Evolutionary conservation across 2,888 invertebrate genomes (phyloP), one percentile per base, ranked within the genome.

Genomic region (Tupiocoris notatus): DNA sequence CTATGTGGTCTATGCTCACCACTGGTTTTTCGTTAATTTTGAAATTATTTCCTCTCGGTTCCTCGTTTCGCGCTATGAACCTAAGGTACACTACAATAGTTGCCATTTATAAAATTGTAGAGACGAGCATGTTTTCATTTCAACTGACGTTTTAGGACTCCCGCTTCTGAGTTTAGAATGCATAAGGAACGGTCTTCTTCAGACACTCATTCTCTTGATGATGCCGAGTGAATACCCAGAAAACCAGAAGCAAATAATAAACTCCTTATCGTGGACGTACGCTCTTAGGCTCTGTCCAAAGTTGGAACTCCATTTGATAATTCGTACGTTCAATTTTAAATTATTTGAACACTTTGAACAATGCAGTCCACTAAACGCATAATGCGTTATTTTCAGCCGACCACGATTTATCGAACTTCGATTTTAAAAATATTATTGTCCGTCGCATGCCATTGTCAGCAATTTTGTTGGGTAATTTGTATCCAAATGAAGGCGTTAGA

Each of bases 391-490:
- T 39, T 39, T 3, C 39, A 39, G 39, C 39, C 12, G 12, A 39
- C 39, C 39, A 39, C 39, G 12, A 39, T 7, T 39, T 39, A 7
- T 39, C 39, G 6, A 12, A 39, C 12, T 39, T 39, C 39, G 57
- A 67, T 16, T 57, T 67, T 21, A 67, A 17, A 9, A 57, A 67
- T 21, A 12, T 67, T 18, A 20, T 67, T 16, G 67, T 56, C 6
- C 18, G 67, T 22, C 18, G 57, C 67, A 67, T 67, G 67, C 67
- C 67, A 9, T 22, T 67, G 21, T 20, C 54, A 12, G 54, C 67
- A 22, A 21, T 67, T 3, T 22, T 56, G n/a, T 57, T 67, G 16
- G 39, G 54, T 1, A 67, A 56, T 67, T 22, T 56, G 18, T 67
- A 67, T 22, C 57, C 56, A 3, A n/a, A 56, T 20, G 57, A 21